Conservation (phyloP, 2,888 invertebrate species). For the Drosophila greeni region DNA sequence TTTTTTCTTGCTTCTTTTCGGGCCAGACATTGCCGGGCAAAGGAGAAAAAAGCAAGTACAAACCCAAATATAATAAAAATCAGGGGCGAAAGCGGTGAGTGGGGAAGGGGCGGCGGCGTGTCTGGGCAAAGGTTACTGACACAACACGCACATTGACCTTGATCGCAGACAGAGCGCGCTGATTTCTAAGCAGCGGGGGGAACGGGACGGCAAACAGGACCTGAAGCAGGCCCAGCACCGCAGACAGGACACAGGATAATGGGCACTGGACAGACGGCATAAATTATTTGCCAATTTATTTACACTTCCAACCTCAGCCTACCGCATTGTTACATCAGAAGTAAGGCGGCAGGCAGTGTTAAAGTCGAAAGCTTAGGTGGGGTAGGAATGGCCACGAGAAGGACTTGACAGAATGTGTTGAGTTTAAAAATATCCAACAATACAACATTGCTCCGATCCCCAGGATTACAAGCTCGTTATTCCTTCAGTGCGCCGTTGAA, state of each 20-base stretch:
- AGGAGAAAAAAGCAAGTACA: slow-evolving; percentile 50
- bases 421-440: too few species aligned
- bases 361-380: slow-evolving; percentile 8
- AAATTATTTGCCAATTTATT: slow-evolving; percentile 71
- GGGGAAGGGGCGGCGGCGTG: slow-evolving; percentile 7
- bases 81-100: slow-evolving; percentile 29
- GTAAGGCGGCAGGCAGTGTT: slow-evolving; percentile 49
- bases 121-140: slow-evolving; percentile 71
- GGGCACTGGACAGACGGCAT: slow-evolving; percentile 45
- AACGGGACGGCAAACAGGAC: slow-evolving; percentile 19
- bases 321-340: slow-evolving; percentile 66
- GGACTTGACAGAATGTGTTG: not conserved
- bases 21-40: slow-evolving; percentile 57
- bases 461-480: too few species aligned
- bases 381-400: slow-evolving; percentile 1
- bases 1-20: slow-evolving; percentile 24
- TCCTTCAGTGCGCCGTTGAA: too few species aligned
- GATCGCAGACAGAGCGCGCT: slow-evolving; percentile 51
- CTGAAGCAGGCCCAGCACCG: slow-evolving; percentile 6
- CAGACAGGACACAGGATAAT: slow-evolving; percentile 6
- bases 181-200: slow-evolving; percentile 24
- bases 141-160: slow-evolving; percentile 75
- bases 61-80: slow-evolving; percentile 66
- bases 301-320: slow-evolving; percentile 71
- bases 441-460: too few species aligned